These are phyloP conservation scores for Zhuqinia jingwanae DNA, from an alignment of 2,888 invertebrate genomes.

Conservation along the genomic window DNA sequence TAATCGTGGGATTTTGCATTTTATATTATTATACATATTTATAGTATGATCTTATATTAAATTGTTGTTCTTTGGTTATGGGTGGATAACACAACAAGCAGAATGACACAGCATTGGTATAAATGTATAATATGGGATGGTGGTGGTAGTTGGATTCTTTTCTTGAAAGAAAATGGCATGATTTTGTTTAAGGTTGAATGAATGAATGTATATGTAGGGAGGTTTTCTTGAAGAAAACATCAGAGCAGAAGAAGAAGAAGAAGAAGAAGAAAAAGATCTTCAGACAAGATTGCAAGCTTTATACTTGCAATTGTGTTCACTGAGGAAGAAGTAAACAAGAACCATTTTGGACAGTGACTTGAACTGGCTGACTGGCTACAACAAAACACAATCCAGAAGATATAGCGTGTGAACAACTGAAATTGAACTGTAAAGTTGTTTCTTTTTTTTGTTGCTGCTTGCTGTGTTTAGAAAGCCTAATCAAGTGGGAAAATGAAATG, in stretches of 20 bases:
- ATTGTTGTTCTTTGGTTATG: neutral
- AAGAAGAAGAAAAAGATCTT: slow-evolving; percentile 18
- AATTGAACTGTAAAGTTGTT: slow-evolving; percentile 40
- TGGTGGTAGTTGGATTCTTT: neutral
- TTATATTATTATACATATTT: neutral
- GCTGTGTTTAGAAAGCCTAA: slow-evolving; percentile 40
- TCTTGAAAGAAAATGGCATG: slow-evolving; percentile 3
- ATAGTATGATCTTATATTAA: too few species aligned
- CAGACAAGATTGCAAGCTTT: slow-evolving; percentile 24
- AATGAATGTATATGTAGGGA: neutral
- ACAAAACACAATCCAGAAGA: neutral
- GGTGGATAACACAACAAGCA: slow-evolving; percentile 17
- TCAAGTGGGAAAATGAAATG: slow-evolving; percentile 65
- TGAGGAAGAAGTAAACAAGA: slow-evolving; percentile 28
- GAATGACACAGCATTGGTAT: too few species aligned
- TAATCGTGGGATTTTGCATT: slow-evolving; percentile 32
- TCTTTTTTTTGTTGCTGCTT: slow-evolving; percentile 11
- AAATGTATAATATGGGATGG: too few species aligned
- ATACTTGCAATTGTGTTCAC: slow-evolving; percentile 29
- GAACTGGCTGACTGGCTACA: neutral
- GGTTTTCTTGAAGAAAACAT: neutral
- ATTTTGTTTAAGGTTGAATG: neutral
- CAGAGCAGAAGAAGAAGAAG: neutral
- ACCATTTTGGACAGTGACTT: slow-evolving; percentile 6
- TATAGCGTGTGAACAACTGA: slow-evolving; percentile 1